A percentile compares a stretch with the other conserved stretches of the same genome.
Conservation (phyloP, 2,113 vertebrate genomes). For the zebrafish (Danio rerio) region GRCz12tu NC_133176.1:9097501-9098000, state of each 20-base stretch:
- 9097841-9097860: neutral
- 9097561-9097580: too few species aligned
- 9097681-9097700: too few species aligned
- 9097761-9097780: neutral
- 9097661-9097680: too few species aligned
- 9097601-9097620: neutral
- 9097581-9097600: neutral
- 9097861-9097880: constrained; percentile 2
- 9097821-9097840: neutral
- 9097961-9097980: neutral
- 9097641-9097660: too few species aligned
- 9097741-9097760: too few species aligned
- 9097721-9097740: too few species aligned
- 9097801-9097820: neutral
- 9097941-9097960: neutral
- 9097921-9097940: neutral
- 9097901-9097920: neutral
- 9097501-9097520: too few species aligned
- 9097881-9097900: neutral
- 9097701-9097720: too few species aligned
- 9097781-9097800: too few species aligned
- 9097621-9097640: neutral
- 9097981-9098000: neutral
- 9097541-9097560: too few species aligned
- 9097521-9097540: too few species aligned